A percentile compares a stretch with the other conserved stretches of the same genome.
phyloP scores from a whole-genome alignment of 2,797 vertebrate species.

The Eulemur albifrons region DNA sequence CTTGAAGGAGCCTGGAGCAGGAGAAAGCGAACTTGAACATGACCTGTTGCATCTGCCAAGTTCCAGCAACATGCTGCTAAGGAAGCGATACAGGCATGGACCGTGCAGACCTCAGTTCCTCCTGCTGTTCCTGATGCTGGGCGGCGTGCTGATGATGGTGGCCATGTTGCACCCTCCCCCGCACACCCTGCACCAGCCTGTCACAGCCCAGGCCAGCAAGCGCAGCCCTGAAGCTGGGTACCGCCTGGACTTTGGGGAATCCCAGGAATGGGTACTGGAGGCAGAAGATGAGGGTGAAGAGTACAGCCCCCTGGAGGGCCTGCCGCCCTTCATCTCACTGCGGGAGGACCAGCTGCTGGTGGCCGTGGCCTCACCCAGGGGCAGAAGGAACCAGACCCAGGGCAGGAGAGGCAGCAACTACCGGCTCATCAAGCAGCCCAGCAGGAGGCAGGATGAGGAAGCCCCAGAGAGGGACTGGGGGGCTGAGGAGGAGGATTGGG shows the following conservation, averaged over 20 bases:
- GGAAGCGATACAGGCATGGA: conserved; percentile 83
- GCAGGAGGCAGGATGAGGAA: conserved; percentile 57
- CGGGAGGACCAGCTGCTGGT: conserved; percentile 90
- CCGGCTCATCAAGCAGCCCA: conserved; percentile 82
- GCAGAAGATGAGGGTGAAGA: conserved; percentile 84
- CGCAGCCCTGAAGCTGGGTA: conserved; percentile 69
- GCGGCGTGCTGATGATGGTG: conserved; percentile 85
- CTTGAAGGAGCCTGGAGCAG: not conserved
- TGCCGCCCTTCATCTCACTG: conserved; percentile 87
- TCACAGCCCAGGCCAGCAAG: conserved; percentile 59
- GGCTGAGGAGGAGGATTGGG: conserved; percentile 50
- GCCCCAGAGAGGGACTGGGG: conserved; percentile 60
- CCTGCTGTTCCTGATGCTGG: conserved; percentile 86
- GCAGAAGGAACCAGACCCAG: conserved; percentile 79
- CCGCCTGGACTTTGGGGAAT: conserved; percentile 80
- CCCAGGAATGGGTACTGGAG: conserved; percentile 87
- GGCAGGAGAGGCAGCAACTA: conserved; percentile 84
- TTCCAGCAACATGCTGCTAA: conserved; percentile 86
- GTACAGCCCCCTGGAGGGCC: conserved; percentile 81
- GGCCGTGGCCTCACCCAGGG: conserved; percentile 78
- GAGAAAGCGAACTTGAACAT: conserved; percentile 78
- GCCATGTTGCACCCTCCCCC: conserved; percentile 82
- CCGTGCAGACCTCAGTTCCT: conserved; percentile 84
- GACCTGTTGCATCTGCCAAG: conserved; percentile 80
- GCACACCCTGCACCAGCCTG: conserved; percentile 59